Evolutionary conservation across 2,797 vertebrate species (phyloP), one percentile per base, ranked within the genome.

Genomic region (Hypotaenidia okinawae): DNA sequence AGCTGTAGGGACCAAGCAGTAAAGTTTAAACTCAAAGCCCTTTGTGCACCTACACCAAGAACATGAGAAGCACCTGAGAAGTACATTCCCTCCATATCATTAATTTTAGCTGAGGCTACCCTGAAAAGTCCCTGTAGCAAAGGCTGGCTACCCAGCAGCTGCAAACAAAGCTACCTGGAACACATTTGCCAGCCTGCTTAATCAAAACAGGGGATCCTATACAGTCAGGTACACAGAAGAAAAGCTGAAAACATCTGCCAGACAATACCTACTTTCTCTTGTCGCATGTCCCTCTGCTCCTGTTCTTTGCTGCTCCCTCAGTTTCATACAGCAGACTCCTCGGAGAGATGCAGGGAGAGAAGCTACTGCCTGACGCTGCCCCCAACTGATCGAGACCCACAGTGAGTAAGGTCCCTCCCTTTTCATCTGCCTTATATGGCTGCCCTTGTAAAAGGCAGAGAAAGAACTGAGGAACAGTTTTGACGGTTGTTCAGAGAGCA

Each of bases 391-490:
- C 67, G 66, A 89, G 68, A 92, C 69, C 93, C 92, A 95, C 95
- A 89, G 95, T 69, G 52, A 43, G 16, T 2, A 43, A 68, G 3
- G 17, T 74, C 85, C 95, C 94, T 96, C 95, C 95, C 90, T 93
- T 18, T 93, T 51, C 39, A 32, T 93, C 77, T 80, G 85, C 89
- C 89, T 83, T 88, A 90, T 95, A 77, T 52, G 92, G 94, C 82
- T 85, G 58, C 62, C 37, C 75, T n/a, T 27, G 62, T 28, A 67
- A 75, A 83, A 89, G 35, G 55, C 88, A 57, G 35, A 35, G 52
- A 80, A 73, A 57, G n/a, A 87, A 25, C 14, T 6, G 25, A 43
- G 72, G 19, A 87, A 58, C 16, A 22, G 58, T 79, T 92, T 32
- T 72, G 82, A 78, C 5, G 1, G 11, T 23, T 84, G 43, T 45